Conservation (phyloP, 2,888 invertebrate species). For the Syrphus vitripennis region DNA sequence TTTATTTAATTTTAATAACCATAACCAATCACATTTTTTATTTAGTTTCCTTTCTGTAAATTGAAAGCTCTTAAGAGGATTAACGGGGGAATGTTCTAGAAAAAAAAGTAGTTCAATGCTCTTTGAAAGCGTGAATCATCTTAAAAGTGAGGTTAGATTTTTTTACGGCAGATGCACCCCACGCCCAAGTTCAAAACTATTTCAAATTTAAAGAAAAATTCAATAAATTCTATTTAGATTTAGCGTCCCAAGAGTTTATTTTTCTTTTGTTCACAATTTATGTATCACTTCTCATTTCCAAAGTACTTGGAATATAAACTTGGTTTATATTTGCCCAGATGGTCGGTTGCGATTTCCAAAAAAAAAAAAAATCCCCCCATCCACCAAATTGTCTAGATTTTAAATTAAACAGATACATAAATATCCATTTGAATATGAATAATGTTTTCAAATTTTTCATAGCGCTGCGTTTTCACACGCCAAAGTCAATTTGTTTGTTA, state of each 20-base stretch:
- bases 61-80: not conserved
- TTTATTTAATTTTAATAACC: not conserved
- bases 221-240: not conserved
- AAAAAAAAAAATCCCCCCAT: not conserved
- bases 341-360: not conserved
- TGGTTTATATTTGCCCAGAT: not conserved
- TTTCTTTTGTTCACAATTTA: not conserved
- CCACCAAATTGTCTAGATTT: not conserved
- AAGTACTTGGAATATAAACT: not conserved
- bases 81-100: constrained; percentile 50
- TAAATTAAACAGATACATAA: not conserved
- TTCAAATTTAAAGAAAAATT: constrained; percentile 2
- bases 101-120: constrained; percentile 53
- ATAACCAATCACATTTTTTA: not conserved
- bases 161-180: constrained; percentile 59
- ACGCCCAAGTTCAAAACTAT: constrained; percentile 50
- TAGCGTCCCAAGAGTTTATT: not conserved
- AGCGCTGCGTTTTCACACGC: not conserved
- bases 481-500: not conserved
- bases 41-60: not conserved
- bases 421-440: not conserved
- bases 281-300: not conserved
- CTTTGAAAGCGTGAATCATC: constrained; percentile 61
- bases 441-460: not conserved
- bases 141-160: constrained; percentile 57